Evolutionary conservation across 2,113 vertebrate genomes (phyloP), one percentile per base, ranked within the genome.

Genomic region (Merops nubicus): DNA sequence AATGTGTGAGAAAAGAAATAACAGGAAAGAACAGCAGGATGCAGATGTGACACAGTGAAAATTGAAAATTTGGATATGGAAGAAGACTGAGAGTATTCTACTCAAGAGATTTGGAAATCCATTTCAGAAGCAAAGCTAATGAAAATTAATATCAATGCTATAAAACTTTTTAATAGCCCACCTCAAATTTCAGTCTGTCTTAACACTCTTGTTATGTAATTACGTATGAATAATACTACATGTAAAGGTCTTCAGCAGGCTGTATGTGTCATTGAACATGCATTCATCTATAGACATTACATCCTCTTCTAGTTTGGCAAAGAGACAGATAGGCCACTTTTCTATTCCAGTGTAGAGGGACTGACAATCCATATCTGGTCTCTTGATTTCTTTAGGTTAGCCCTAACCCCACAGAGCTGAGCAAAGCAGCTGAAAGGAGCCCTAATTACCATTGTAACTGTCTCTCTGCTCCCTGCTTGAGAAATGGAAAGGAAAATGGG

Each of bases 221-320:
- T 69, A 33, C 12, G 29, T 23, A 26, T 12, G 20, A 81, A 40
- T 38, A 65, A 62, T 13, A n/a, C 17, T 12, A 22, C 7, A 70
- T 1, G 13, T 22, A 48, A 72, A 88, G 11, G 23, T 34, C 64
- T 85, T 56, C 34, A 79, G 20, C 17, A 68, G 72, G 29, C 20
- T 42, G n/a, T 8, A 53, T 0, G 1, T 45, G 20, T 21, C 1
- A 0, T 12, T 31, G 28, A 22, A 64, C 8, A 4, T 7, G 14
- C 53, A 57, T 62, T 53, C 12, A 21, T 33, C 79, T 26, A 34
- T 3, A 70, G 53, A 62, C 3, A 6, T 48, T 26, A 36, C 14
- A 13, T 26, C 36, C 47, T 48, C 28, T 38, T 51, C 45, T 16
- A n/a, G 1, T 42, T 28, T 90, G 65, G 40, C 56, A 76, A 67